Evolutionary conservation across 2,888 invertebrate species (phyloP), one percentile per base, ranked within the genome.

Genomic region (Matsumyia berberina): DNA sequence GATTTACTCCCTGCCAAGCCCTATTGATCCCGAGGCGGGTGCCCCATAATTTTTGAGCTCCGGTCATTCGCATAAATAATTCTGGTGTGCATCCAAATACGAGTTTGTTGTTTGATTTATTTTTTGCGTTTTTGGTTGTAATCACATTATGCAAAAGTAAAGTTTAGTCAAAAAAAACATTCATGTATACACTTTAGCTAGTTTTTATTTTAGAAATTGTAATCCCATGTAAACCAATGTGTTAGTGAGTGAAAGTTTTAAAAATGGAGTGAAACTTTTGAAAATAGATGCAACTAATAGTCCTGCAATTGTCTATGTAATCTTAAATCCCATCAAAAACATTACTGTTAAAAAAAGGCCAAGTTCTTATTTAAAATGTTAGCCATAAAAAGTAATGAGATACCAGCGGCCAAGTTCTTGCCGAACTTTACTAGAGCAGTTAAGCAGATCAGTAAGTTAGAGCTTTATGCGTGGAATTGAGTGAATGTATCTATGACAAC

Each of bases 1-100:
- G 93, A 44, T 89, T 89, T 15, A 89, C 88, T 29, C 93, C 93
- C 70, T 93, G 90, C 93, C 93, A 93, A 35, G 92, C 92, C 85
- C 92, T 92, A 88, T 92, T 92, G 82, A 93, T 89, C 15, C 93
- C 93, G 39, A 92, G 90, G 19, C 91, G 90, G 86, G 89, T 90
- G 66, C 93, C 93, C 92, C 93, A 93, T 62, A 93, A 87, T 57
- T 90, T 90, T 85, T 92, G 91, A 87, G 93, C 91, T 69, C 92
- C 93, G 33, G 92, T 92, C 37, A 93, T 89, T 15, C 93, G 91
- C 88, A 91, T 91, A 88, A 93, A 93, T 67, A 93, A 88, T 89
- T 93, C 93, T 93, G 88, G 67, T 64, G 64, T 39, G 19, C 57
- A 66, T 76, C 49, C 66, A 55, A 35, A 17, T 24, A n/a, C 24